A percentile compares a stretch with the other conserved stretches of the same genome.
phyloP scores from a whole-genome alignment of 2,888 invertebrate species.

The Stenichneumon culpator region DNA sequence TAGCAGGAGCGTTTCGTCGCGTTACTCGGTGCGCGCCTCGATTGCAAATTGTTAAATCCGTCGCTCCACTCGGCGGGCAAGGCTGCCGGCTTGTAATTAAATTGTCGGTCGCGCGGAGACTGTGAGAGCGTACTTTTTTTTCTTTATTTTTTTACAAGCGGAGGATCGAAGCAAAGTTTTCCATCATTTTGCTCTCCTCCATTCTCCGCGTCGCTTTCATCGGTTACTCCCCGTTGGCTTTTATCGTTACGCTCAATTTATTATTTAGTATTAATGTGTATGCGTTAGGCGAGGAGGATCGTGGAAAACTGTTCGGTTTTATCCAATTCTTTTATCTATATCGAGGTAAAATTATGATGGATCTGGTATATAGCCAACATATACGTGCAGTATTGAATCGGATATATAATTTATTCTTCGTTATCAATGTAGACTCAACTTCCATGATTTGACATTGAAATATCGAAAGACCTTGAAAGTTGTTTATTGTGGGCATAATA shows the following conservation, averaged over 20 bases:
- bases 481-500: no score
- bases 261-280: constrained; percentile 6
- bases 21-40: constrained; percentile 32
- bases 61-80: constrained; percentile 45
- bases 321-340: background rate
- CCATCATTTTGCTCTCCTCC: constrained; percentile 16
- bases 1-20: background rate
- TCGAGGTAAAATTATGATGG: background rate
- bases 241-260: constrained; percentile 9
- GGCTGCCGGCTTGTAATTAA: constrained; percentile 59
- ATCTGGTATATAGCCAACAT: background rate
- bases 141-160: constrained; percentile 15
- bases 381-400: no score
- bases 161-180: constrained; percentile 13
- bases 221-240: background rate
- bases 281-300: background rate
- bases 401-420: no score
- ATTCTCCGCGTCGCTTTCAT: constrained; percentile 2
- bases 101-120: constrained; percentile 53
- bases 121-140: background rate
- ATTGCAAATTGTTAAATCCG: constrained; percentile 66
- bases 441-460: no score
- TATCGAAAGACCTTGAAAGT: no score
- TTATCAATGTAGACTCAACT: no score
- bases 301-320: background rate